phyloP scores from a whole-genome alignment of 2,797 vertebrate species.

The Phataginus tetradactyla region DNA sequence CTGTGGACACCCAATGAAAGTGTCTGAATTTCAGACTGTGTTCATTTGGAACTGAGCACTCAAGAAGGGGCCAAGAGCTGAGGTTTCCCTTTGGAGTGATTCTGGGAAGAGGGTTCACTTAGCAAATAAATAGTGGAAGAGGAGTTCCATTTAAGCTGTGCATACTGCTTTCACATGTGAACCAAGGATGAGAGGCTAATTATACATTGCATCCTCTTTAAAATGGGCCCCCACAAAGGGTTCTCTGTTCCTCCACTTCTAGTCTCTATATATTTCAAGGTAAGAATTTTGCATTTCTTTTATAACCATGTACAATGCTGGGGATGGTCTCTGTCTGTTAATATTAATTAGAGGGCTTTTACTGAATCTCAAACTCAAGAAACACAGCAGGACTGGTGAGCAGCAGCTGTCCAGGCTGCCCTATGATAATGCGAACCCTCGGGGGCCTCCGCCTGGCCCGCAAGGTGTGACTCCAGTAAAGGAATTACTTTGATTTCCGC shows the following conservation, averaged over 20 bases:
- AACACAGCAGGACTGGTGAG: not conserved
- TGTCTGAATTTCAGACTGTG: not conserved
- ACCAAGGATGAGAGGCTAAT: not conserved
- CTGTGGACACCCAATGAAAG: not conserved
- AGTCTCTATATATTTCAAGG: not conserved
- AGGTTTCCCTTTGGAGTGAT: not conserved
- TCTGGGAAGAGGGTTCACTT: slow-evolving; percentile 26
- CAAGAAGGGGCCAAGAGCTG: not conserved
- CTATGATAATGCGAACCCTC: not conserved
- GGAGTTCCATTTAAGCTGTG: not conserved
- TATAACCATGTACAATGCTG: not conserved
- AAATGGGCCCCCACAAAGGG: not conserved
- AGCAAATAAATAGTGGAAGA: not conserved
- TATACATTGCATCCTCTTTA: not conserved
- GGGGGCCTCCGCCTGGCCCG: not conserved
- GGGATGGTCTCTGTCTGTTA: not conserved
- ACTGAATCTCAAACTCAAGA: slow-evolving; percentile 1
- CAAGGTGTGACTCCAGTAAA: not conserved
- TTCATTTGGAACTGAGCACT: not conserved
- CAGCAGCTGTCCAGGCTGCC: slow-evolving; percentile 15
- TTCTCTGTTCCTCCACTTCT: not conserved
- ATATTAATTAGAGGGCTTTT: slow-evolving; percentile 53
- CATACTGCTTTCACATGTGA: not conserved
- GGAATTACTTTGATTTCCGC: not conserved
- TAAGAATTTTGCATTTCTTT: slow-evolving; percentile 20